Conservation (phyloP, 2,797 vertebrate species). For the Cryptoblepharus egeriae region DNA sequence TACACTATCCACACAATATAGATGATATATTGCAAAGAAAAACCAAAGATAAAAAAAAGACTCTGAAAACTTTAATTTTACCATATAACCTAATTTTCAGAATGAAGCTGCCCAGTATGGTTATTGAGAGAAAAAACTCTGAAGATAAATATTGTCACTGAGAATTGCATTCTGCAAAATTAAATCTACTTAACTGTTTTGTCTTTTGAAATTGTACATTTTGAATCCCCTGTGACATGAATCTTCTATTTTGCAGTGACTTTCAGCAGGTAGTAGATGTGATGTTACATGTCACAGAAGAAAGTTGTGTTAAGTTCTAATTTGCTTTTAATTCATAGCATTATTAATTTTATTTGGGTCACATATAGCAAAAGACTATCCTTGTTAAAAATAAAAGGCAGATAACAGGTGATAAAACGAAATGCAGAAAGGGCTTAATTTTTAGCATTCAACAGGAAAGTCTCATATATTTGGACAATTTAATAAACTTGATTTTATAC, state of each 20-base stretch:
- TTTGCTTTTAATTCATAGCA: no score
- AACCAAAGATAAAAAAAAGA: background rate
- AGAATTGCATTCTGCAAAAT: background rate
- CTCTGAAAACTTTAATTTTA: background rate
- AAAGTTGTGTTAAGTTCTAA: conserved; percentile 1
- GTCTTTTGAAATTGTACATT: background rate
- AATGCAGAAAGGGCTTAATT: background rate
- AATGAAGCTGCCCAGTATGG: background rate
- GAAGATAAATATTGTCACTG: background rate
- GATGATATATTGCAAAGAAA: background rate
- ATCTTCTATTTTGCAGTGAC: no score
- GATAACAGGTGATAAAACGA: background rate
- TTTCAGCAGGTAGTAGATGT: background rate
- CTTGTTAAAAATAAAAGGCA: background rate
- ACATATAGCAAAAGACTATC: background rate
- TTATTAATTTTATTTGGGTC: no score
- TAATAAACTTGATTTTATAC: background rate
- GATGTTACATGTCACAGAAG: background rate
- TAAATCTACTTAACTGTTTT: background rate
- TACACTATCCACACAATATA: background rate
- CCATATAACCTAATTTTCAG: background rate
- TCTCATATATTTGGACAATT: background rate
- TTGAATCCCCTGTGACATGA: background rate
- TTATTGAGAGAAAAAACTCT: background rate
- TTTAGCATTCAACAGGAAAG: background rate